These are phyloP conservation scores for Augiades crinisus DNA, from an alignment of 2,888 invertebrate genomes.

Conservation along the genomic window DNA sequence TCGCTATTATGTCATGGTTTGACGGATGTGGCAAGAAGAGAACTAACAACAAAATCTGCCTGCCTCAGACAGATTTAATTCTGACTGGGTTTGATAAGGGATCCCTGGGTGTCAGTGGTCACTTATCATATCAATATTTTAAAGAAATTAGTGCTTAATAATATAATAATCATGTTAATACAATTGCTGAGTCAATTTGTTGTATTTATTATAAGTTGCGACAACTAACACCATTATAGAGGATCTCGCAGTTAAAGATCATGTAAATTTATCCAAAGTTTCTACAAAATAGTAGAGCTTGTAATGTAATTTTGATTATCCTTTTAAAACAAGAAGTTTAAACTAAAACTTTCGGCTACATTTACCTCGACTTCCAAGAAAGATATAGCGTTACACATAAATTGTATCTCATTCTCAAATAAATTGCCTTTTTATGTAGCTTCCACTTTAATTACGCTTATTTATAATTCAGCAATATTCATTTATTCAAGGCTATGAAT, in stretches of 20 bases:
- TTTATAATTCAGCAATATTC: constrained; percentile 26
- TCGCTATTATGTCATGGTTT: too few relatives aligned
- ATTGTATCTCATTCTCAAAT: constrained; percentile 13
- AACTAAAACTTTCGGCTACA: constrained; percentile 13
- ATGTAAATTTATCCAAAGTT: constrained; percentile 11
- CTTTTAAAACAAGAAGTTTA: constrained; percentile 12
- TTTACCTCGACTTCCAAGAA: constrained; percentile 4
- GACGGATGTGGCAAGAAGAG: too few relatives aligned
- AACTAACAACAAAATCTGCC: too few relatives aligned
- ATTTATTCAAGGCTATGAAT: constrained; percentile 27
- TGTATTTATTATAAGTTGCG: constrained; percentile 24
- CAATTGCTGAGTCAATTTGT: constrained; percentile 5
- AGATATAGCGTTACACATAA: constrained; percentile 8
- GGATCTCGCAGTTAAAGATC: background rate
- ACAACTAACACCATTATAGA: background rate
- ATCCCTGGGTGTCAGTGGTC: too few relatives aligned
- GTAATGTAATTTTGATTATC: constrained; percentile 16
- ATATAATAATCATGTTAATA: too few relatives aligned
- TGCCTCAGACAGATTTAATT: too few relatives aligned
- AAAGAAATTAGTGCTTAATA: too few relatives aligned
- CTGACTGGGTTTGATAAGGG: too few relatives aligned
- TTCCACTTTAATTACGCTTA: constrained; percentile 8
- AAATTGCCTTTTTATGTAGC: constrained; percentile 9
- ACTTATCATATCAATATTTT: too few relatives aligned
- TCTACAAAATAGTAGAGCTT: constrained; percentile 3